Evolutionary conservation across 2,113 vertebrate species (phyloP), one percentile per base, ranked within the genome.

Genomic region (Perca schrenkii): DNA sequence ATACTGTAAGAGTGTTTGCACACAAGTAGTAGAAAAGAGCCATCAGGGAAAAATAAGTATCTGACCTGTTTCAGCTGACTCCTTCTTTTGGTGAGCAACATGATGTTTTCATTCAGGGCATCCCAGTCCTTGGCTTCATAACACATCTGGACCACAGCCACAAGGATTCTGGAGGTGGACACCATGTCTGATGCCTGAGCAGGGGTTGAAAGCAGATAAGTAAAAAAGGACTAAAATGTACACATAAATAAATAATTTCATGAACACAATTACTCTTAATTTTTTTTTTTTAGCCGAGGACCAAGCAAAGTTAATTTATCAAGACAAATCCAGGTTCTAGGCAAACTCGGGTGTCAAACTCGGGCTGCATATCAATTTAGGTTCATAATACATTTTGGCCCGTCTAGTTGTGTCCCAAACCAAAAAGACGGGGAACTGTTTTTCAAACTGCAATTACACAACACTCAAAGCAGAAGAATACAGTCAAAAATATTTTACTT

Each of bases 81-180:
- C 91, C 97, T 95, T 86, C 98, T 97, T 94, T 99, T 99, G 6
- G 97, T 97, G 11, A 99, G 95, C 88, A 99, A 94, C 95, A 98
- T 98, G 91, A 99, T 96, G 89, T 99, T 99, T 96, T 99, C 98
- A 92, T 99, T 99, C 78, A 99, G 96, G 54, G 97, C 94, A 93
- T 99, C 97, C 97, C 97, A 99, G 84, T 99, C 98, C 92, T 99
- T 98, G 36, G 97, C 97, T 86, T 99, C 97, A 0, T 98, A 97
- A 91, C 98, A 99, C 96, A 99, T 98, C 91, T 99, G 98, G 85
- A 99, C 98, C 67, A 99, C 96, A 77, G 96, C 97, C 85, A 99
- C 98, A 63, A 99, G 95, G 92, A 99, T 99, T 53, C 97, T 96
- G 68, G 98, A 99, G 13, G 98, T 99, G 25, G 98, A 99, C 78